Percentiles rank a stretch among this genome's conserved stretches.
These are phyloP conservation scores for Tachina lurida DNA, from an alignment of 2,888 invertebrate species.

Conservation along the genomic window DNA sequence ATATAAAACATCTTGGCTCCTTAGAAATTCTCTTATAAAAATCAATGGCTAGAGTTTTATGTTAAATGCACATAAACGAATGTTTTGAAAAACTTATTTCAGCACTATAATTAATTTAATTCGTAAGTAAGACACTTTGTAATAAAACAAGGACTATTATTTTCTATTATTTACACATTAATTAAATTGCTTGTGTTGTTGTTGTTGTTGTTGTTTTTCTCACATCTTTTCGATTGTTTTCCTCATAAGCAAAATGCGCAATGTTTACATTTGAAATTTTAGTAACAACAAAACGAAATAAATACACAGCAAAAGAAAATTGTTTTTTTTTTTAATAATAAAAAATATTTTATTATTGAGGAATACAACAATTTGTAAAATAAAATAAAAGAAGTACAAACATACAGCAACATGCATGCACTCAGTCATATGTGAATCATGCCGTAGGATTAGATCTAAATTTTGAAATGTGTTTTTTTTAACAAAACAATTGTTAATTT, in stretches of 20 bases:
- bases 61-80: background rate
- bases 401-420: conserved; percentile 9
- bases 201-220: background rate
- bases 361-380: conserved; percentile 23
- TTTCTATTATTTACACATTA: conserved; percentile 38
- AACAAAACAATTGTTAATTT: conserved; percentile 55
- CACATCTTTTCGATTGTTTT: background rate
- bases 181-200: conserved; percentile 18
- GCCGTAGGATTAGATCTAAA: conserved; percentile 30
- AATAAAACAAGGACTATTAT: background rate
- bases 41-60: no score
- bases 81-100: background rate
- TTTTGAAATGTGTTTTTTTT: conserved; percentile 14
- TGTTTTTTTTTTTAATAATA: conserved; percentile 15
- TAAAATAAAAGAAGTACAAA: conserved; percentile 9
- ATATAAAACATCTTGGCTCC: no score
- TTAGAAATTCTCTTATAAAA: no score
- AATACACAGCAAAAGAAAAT: conserved; percentile 18
- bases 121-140: background rate
- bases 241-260: background rate
- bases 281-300: conserved; percentile 33
- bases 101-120: background rate
- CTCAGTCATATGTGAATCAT: conserved; percentile 27
- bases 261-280: conserved; percentile 32
- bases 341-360: conserved; percentile 5